Conservation (phyloP, 2,797 vertebrate genomes). For the Avahi laniger region DNA sequence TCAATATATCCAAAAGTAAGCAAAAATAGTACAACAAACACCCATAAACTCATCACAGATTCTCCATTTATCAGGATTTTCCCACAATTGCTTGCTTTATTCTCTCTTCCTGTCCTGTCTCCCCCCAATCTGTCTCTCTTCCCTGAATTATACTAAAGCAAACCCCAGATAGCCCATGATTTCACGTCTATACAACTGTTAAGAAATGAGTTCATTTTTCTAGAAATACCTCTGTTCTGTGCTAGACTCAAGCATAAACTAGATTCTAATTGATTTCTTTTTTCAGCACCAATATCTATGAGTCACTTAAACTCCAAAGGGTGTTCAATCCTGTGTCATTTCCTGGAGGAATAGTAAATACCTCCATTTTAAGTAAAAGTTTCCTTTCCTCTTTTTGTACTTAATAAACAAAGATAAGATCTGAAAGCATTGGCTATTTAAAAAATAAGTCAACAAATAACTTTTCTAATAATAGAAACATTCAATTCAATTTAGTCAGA, state of each 20-base stretch:
- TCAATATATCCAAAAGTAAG: neutral
- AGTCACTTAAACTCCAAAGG: constrained; percentile 57
- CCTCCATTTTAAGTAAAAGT: constrained; percentile 71
- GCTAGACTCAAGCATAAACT: neutral
- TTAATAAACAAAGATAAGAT: constrained; percentile 37
- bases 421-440: constrained; percentile 46
- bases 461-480: constrained; percentile 51
- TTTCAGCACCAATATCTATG: constrained; percentile 26
- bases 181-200: neutral
- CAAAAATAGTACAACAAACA: neutral
- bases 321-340: constrained; percentile 65
- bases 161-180: neutral
- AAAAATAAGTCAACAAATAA: constrained; percentile 60
- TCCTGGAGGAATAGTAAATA: constrained; percentile 62
- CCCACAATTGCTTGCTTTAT: neutral
- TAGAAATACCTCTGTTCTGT: constrained; percentile 17
- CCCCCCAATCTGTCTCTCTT: neutral
- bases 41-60: neutral
- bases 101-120: neutral
- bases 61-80: neutral
- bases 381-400: constrained; percentile 49
- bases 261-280: constrained; percentile 15
- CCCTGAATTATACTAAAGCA: constrained; percentile 44
- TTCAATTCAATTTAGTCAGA: constrained; percentile 14
- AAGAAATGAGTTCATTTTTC: constrained; percentile 53